Evolutionary conservation across 2,113 vertebrate genomes (phyloP).

Genomic region (Xiphias gladius): DNA sequence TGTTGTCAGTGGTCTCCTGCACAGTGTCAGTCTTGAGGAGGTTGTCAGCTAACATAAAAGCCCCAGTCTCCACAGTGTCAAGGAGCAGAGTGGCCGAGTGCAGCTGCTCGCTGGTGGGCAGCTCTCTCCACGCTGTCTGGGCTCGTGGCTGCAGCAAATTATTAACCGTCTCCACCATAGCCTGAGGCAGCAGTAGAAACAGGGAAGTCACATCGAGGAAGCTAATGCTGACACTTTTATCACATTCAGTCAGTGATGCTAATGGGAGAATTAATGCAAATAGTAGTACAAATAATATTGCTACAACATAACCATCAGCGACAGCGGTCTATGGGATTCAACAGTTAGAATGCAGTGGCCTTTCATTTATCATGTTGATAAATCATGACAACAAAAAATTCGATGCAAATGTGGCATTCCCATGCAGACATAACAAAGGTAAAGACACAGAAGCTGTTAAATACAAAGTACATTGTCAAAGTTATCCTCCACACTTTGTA

Average conservation of each 20-base stretch:
- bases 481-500: slow-evolving; percentile 9
- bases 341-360: slow-evolving; percentile 39
- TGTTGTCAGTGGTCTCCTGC: slow-evolving; percentile 96
- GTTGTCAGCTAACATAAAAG: slow-evolving; percentile 98
- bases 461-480: slow-evolving; percentile 18
- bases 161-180: slow-evolving; percentile 99
- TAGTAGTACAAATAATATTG: slow-evolving; percentile 19
- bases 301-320: slow-evolving; percentile 33
- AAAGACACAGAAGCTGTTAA: slow-evolving; percentile 32
- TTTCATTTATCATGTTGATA: slow-evolving; percentile 68
- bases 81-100: slow-evolving; percentile 95
- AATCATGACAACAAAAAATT: slow-evolving; percentile 56
- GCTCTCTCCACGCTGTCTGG: slow-evolving; percentile 92
- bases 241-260: slow-evolving; percentile 30
- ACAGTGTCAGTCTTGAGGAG: slow-evolving; percentile 98
- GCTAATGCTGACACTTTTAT: slow-evolving; percentile 13
- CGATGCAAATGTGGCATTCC: slow-evolving; percentile 72
- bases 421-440: slow-evolving; percentile 65
- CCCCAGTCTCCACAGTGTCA: slow-evolving; percentile 96
- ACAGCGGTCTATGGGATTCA: slow-evolving; percentile 51
- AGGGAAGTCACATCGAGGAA: slow-evolving; percentile 53
- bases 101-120: slow-evolving; percentile 92
- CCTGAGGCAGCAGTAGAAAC: slow-evolving; percentile 83
- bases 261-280: slow-evolving; percentile 42
- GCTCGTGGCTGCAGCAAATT: slow-evolving; percentile 96